Evolutionary conservation across 2,888 invertebrate species (phyloP), one percentile per base, ranked within the genome.

Genomic region (Formica aserva): DNA sequence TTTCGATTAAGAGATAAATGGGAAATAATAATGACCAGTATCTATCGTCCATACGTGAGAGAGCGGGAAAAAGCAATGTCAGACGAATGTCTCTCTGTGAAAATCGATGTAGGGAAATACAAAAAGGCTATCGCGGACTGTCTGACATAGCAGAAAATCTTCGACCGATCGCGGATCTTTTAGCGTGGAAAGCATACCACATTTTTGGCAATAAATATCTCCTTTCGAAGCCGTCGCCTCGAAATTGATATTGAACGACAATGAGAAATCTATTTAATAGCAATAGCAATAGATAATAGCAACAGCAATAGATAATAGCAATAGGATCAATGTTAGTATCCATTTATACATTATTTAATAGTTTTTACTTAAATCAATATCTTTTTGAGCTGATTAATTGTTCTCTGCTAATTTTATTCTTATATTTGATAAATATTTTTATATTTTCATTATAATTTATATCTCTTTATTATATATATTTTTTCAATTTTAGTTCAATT

Each of bases 91-190:
- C 63, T 71, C 45, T 55, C 38, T 22, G 76, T 63, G 52, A 81
- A 81, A 78, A 81, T 63, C 67, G 74, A 38, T 55, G 32, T 48
- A 83, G 62, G 29, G 48, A 85, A 83, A 83, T 74, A 85, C 66
- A 83, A 85, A 85, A 74, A 83, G 62, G 65, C 69, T 63, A 74
- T 85, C 74, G 65, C 74, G 71, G 18, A 35, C 26, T 32, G 48
- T 83, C 80, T 83, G 85, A 83, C 85, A 35, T 69, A 35, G 78
- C 83, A 80, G 83, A 80, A 85, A 85, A 77, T 78, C 41, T 15
- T 52, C 65, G 15, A 60, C 55, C 76, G 8, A 48, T 32, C 35
- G 55, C 22, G 55, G 29, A 78, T 84, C 74, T 62, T 55, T 81
- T 63, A 29, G 48, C 38, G 52, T 35, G 26, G 67, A 11, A 57